phyloP scores from a whole-genome alignment of 2,888 invertebrate genomes.

The Argyra leucocephala region DNA sequence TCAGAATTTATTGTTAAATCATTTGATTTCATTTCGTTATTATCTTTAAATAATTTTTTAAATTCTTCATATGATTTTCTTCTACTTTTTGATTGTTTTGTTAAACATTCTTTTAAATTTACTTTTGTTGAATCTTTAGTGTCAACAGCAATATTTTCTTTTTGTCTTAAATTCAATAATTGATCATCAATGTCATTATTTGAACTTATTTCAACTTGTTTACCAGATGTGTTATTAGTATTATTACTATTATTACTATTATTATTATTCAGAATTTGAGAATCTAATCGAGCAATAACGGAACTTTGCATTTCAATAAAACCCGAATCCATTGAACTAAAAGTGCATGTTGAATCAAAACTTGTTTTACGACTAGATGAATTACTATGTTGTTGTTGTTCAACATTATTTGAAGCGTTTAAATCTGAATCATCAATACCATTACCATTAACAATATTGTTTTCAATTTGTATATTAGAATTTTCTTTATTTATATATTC shows the following conservation, averaged over 20 bases:
- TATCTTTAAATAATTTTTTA: slow-evolving; percentile 36
- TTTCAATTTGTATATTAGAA: neutral
- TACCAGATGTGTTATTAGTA: slow-evolving; percentile 7
- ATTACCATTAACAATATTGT: neutral
- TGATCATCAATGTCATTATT: slow-evolving; percentile 16
- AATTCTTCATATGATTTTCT: slow-evolving; percentile 45
- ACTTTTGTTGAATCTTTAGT: slow-evolving; percentile 4
- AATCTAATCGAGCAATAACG: neutral
- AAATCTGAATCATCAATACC: neutral
- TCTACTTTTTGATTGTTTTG: slow-evolving; percentile 38
- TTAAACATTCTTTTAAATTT: slow-evolving; percentile 34
- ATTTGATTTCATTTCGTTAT: neutral
- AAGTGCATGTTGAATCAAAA: slow-evolving; percentile 43
- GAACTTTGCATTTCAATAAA: slow-evolving; percentile 39
- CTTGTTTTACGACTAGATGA: slow-evolving; percentile 43
- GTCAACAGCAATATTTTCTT: neutral
- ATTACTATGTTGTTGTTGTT: slow-evolving; percentile 33
- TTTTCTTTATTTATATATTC: neutral
- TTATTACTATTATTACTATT: too few relatives aligned
- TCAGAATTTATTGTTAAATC: neutral
- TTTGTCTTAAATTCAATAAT: neutral
- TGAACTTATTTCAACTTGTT: neutral
- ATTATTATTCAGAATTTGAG: neutral
- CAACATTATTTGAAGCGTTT: slow-evolving; percentile 12
- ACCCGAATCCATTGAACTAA: slow-evolving; percentile 44